These are phyloP conservation scores for Greenwoodochromis staneri DNA, from an alignment of 2,113 vertebrate genomes.

Conservation along the genomic window DNA sequence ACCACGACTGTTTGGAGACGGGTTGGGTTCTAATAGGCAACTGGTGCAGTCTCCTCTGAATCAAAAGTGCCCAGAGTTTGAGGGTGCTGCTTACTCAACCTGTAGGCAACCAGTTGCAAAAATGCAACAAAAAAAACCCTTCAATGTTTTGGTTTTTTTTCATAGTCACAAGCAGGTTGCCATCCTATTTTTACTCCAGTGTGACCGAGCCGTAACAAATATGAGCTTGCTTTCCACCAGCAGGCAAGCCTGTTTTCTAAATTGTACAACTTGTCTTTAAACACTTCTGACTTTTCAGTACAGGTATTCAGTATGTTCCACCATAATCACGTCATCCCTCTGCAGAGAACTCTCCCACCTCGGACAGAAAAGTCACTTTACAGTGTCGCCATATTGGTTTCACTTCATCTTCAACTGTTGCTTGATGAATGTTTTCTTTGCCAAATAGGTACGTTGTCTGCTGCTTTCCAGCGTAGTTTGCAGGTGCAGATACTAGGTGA, in stretches of 20 bases:
- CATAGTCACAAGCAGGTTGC: neutral
- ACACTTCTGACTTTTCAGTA: neutral
- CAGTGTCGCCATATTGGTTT: conserved; percentile 27
- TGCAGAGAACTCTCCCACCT: neutral
- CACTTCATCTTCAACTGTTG: conserved; percentile 12
- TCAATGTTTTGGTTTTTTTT: neutral
- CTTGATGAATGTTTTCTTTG: conserved; percentile 61
- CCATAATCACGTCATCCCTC: neutral
- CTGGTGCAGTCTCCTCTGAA: neutral
- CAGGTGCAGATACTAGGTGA: neutral
- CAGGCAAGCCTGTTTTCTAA: neutral
- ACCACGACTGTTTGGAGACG: neutral
- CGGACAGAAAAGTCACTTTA: conserved; percentile 28
- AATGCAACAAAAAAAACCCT: neutral
- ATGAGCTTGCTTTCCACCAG: neutral
- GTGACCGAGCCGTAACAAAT: neutral
- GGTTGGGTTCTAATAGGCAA: neutral
- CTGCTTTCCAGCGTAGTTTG: conserved; percentile 18
- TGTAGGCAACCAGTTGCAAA: neutral
- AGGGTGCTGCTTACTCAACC: neutral
- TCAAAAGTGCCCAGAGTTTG: neutral
- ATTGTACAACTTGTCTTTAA: neutral
- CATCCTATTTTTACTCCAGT: neutral
- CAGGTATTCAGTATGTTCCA: neutral
- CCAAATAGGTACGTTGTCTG: conserved; percentile 59